These are phyloP conservation scores for Folsomia candida DNA, from an alignment of 2,888 invertebrate genomes.

Conservation along the genomic window DNA sequence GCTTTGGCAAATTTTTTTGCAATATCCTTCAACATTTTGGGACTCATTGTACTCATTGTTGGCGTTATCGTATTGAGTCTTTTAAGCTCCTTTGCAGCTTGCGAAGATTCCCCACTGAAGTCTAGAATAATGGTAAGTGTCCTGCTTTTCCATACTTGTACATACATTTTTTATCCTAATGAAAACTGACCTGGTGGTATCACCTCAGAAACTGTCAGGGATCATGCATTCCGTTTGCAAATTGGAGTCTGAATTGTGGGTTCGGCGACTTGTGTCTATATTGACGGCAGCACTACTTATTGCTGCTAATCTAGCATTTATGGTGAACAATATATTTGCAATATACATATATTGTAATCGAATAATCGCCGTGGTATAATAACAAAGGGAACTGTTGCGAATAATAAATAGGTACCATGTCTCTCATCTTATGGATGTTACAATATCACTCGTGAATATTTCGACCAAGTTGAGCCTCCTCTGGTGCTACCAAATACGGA, in stretches of 20 bases:
- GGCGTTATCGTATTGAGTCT: constrained; percentile 53
- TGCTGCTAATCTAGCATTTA: constrained; percentile 62
- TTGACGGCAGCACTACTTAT: constrained; percentile 62
- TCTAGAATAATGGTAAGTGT: constrained; percentile 43
- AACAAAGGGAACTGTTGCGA: not conserved
- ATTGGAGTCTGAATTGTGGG: constrained; percentile 53
- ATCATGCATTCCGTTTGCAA: constrained; percentile 41
- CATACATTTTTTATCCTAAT: no score
- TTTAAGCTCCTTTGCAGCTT: constrained; percentile 52
- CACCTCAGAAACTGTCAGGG: constrained; percentile 45
- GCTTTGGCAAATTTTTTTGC: constrained; percentile 46
- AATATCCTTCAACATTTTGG: constrained; percentile 49
- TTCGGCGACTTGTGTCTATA: constrained; percentile 61
- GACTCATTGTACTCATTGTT: constrained; percentile 52
- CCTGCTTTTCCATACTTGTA: not conserved
- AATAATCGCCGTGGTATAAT: not conserved
- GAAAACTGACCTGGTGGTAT: not conserved
- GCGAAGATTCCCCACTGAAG: constrained; percentile 47
- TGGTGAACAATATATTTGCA: constrained; percentile 57
- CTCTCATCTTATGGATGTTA: constrained; percentile 35
- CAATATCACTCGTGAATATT: constrained; percentile 26
- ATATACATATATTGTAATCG: not conserved
- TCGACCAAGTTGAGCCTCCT: constrained; percentile 38
- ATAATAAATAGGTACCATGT: constrained; percentile 43
- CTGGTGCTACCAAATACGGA: constrained; percentile 44